These are phyloP conservation scores for Halocynthia aurantium DNA, from an alignment of 23 tunicate species.

Conservation along the genomic window DNA sequence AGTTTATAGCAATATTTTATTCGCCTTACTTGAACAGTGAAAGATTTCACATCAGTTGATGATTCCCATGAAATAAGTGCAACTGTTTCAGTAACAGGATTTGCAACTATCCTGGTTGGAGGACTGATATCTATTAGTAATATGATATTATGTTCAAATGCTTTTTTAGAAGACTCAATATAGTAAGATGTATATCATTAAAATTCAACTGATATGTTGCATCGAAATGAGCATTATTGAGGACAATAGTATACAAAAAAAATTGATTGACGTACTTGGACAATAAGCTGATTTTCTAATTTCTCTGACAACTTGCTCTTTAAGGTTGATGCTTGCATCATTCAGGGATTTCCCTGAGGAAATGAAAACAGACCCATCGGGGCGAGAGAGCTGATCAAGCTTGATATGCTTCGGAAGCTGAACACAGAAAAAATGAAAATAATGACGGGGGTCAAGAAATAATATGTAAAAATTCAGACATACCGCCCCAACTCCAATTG, in stretches of 20 bases:
- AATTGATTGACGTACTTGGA: not conserved
- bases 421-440: not conserved
- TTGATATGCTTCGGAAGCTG: not conserved
- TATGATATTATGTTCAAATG: too few relatives aligned
- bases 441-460: not conserved
- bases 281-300: not conserved
- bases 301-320: not conserved
- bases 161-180: too few relatives aligned
- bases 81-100: too few relatives aligned
- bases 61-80: too few relatives aligned
- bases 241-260: too few relatives aligned
- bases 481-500: conserved; percentile 33
- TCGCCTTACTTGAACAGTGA: too few relatives aligned
- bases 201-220: not conserved
- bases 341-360: not conserved
- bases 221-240: not conserved
- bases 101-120: too few relatives aligned
- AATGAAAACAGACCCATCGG: not conserved
- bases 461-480: not conserved
- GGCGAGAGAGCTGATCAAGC: not conserved
- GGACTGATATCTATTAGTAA: too few relatives aligned
- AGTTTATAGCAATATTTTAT: too few relatives aligned
- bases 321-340: not conserved
- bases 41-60: too few relatives aligned
- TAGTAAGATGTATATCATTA: too few relatives aligned